Base-by-base conservation (phyloP, 1,140 invertebrate species). In the Charaxes varanes region DNA sequence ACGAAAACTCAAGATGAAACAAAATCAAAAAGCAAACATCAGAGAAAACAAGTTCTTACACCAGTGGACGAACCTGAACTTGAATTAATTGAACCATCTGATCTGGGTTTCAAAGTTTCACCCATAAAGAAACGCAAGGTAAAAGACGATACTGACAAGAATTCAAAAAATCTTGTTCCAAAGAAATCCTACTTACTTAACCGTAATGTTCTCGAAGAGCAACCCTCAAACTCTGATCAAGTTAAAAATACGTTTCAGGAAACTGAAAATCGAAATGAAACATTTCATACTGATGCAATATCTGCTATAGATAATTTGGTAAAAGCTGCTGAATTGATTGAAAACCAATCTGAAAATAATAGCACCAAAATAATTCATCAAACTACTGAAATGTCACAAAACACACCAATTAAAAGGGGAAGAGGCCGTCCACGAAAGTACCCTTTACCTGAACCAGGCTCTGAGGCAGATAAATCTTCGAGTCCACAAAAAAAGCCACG, bases 31-130 rank as follows among this genome's bases (percentile, higher is more conserved):
- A 70, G 53, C 7, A 83, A 77, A 61, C 84, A 85, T 63, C 84
- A 84, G 48, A 65, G 84, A 49, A 85, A 85, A 54, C 82, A 85
- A 64, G 76, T 85, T 10, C 56, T 85, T 12, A 84, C 78, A 13
- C 78, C 82, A 4, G 84, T 85, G 3, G 73, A 81, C 31, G 59
- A 51, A 18, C 79, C 82, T 2, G 82, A 85, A 35, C 43, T 84
- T 26, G 80, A 85, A 62, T 53, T 85, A 7, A 84, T 85, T 36
- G 70, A 79, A 51, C 76, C 81, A 4, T 41, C 48, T 32, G 76
- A 81, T 42, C 56, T 81, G 21, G 71, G 64, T 7, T 60, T 79
- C 34, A 64, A 69, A 35, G 44, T 53, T 15, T 73, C 69, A 10
- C 67, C 67, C 8, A 81, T 80, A 40, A 81, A 79, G 50, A 81